A percentile compares a stretch with the other conserved stretches of the same genome.
Evolutionary conservation across 2,113 vertebrate species (phyloP).

Genomic region (Rynchops niger): DNA sequence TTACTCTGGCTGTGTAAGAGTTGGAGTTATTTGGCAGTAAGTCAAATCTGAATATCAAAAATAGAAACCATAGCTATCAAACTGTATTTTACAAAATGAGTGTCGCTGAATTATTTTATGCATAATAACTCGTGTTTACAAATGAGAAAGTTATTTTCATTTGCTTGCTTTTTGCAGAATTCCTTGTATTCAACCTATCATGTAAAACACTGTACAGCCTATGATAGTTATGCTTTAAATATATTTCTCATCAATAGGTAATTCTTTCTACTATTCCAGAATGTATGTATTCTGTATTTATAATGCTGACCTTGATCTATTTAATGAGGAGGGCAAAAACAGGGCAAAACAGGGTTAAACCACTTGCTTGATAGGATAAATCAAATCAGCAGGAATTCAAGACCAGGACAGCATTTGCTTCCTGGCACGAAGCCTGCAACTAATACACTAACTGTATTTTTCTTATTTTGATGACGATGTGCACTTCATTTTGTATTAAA

Average conservation of each 20-base stretch:
- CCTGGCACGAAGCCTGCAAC: slow-evolving; percentile 21
- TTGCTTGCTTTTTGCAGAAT: background rate
- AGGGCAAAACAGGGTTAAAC: background rate
- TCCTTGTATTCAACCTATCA: background rate
- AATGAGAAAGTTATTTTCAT: background rate
- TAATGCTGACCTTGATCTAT: background rate
- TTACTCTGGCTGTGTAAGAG: background rate
- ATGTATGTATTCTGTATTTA: background rate
- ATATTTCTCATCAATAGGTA: background rate
- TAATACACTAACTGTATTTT: background rate
- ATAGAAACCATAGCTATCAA: background rate
- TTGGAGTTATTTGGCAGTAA: background rate
- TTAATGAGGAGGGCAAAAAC: background rate
- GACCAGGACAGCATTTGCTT: background rate
- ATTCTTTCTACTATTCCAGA: background rate
- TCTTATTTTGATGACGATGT: background rate
- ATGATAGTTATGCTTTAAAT: background rate
- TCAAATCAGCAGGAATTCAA: background rate
- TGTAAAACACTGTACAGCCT: background rate
- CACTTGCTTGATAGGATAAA: background rate
- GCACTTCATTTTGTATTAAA: background rate
- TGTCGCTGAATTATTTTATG: background rate
- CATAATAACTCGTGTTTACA: background rate
- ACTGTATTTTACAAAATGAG: background rate
- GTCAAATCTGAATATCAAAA: background rate